Conservation (phyloP, 2,113 vertebrate species). For the Phocoena sinus region DNA sequence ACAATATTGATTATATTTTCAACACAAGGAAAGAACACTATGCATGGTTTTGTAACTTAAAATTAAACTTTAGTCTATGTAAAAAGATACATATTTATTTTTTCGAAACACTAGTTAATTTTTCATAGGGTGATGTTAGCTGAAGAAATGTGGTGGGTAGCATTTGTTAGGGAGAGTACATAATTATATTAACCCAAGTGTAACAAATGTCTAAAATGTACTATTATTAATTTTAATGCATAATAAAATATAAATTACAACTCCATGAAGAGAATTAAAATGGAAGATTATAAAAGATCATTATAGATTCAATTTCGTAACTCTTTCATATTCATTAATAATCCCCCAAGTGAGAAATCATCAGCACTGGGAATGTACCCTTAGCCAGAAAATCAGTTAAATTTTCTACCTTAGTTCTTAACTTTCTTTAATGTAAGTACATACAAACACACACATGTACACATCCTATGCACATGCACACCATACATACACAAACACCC, state of each 20-base stretch:
- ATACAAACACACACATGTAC: neutral
- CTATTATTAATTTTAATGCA: conserved; percentile 59
- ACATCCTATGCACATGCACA: neutral
- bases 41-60: conserved; percentile 40
- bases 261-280: conserved; percentile 44
- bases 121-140: neutral
- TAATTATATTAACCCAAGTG: conserved; percentile 61
- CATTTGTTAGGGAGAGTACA: conserved; percentile 33
- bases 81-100: neutral
- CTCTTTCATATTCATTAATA: conserved; percentile 55
- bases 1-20: conserved; percentile 56
- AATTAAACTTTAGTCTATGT: neutral
- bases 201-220: conserved; percentile 56
- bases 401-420: neutral
- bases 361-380: neutral
- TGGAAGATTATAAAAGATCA: conserved; percentile 50
- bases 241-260: conserved; percentile 66
- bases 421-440: neutral
- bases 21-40: conserved; percentile 1
- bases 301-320: conserved; percentile 54
- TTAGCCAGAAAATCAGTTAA: neutral
- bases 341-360: conserved; percentile 8
- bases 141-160: neutral
- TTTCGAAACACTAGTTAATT: neutral
- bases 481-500: rapidly evolving